Evolutionary conservation across 2,888 invertebrate genomes (phyloP).

Genomic region (Mylabris sibirica): DNA sequence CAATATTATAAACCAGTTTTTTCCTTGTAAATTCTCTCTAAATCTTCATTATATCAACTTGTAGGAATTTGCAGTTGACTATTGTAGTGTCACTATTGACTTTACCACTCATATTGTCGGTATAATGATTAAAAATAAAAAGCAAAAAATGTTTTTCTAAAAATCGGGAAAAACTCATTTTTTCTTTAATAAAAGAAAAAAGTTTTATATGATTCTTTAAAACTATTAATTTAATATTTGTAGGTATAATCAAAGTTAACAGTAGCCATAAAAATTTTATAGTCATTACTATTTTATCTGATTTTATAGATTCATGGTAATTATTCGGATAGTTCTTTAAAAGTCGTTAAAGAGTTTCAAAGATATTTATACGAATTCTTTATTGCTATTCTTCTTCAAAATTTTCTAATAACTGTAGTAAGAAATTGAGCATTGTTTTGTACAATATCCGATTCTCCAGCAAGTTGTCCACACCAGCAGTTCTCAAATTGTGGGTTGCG

Average conservation of each 20-base stretch:
- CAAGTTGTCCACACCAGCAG: no score
- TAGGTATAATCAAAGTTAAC: neutral
- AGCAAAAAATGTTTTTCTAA: neutral
- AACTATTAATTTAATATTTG: neutral
- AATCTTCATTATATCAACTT: neutral
- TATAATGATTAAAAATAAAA: neutral
- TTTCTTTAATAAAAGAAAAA: no score
- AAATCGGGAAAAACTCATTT: neutral
- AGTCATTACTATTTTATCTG: constrained; percentile 6
- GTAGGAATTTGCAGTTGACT: neutral
- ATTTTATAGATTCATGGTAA: constrained; percentile 3
- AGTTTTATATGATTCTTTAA: neutral
- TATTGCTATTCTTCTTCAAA: neutral
- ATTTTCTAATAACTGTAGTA: neutral
- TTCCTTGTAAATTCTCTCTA: neutral
- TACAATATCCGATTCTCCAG: no score
- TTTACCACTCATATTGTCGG: neutral
- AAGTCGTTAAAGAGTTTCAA: neutral
- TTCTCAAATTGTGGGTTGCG: no score
- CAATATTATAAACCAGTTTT: constrained; percentile 4
- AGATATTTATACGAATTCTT: neutral
- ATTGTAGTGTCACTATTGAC: neutral
- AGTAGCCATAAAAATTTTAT: constrained; percentile 6
- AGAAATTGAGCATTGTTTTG: neutral
- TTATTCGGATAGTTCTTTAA: neutral